Evolutionary conservation across 2,888 invertebrate species (phyloP).

Genomic region (Epiblema foenella): DNA sequence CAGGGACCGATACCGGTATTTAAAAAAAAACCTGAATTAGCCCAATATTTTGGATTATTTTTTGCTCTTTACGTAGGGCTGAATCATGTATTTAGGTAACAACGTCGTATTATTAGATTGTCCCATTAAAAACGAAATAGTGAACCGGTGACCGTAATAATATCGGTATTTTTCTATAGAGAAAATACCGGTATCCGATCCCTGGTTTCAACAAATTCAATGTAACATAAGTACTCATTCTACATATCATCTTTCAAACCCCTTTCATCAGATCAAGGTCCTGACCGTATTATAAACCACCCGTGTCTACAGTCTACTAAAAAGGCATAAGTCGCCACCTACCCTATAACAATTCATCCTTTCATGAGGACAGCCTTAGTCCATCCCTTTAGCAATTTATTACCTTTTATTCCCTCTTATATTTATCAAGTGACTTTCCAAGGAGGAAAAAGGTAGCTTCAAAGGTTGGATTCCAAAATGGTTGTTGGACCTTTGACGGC

Average conservation of each 20-base stretch:
- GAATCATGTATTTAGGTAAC: too few relatives aligned
- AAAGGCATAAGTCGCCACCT: neutral
- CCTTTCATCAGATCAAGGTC: conserved; percentile 8
- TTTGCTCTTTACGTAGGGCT: too few relatives aligned
- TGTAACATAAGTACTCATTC: neutral
- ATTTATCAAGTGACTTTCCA: conserved; percentile 21
- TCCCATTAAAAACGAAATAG: too few relatives aligned
- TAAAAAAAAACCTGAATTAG: too few relatives aligned
- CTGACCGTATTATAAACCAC: conserved; percentile 15
- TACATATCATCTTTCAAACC: neutral
- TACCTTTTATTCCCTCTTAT: conserved; percentile 27
- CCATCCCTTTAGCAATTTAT: conserved; percentile 13
- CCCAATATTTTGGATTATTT: too few relatives aligned
- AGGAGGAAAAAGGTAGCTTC: conserved; percentile 16
- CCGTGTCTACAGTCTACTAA: neutral
- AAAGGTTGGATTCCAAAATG: conserved; percentile 14
- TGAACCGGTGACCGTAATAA: too few relatives aligned
- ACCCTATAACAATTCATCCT: conserved; percentile 2
- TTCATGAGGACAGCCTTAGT: neutral
- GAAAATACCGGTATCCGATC: too few relatives aligned
- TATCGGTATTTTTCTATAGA: too few relatives aligned
- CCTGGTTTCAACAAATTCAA: neutral
- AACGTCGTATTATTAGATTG: too few relatives aligned
- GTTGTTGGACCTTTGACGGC: conserved; percentile 7
- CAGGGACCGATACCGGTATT: too few relatives aligned